Conservation (phyloP, 2,797 vertebrate genomes). For the Toxotes lorentzi region DNA sequence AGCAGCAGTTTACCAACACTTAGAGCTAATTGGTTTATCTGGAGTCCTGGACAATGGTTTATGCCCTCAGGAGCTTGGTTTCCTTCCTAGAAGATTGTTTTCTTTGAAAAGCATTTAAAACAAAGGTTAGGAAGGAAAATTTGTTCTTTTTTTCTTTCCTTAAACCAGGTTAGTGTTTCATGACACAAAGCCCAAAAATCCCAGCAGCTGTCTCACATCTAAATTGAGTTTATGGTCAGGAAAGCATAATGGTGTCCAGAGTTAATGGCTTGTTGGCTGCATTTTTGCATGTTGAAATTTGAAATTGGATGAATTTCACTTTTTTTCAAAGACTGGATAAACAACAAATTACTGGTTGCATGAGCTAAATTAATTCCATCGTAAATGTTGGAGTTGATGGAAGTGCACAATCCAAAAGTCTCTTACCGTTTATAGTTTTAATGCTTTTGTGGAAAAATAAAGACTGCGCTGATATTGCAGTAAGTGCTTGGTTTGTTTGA, state of each 20-base stretch:
- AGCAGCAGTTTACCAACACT: constrained; percentile 43
- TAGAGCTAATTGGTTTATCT: constrained; percentile 62
- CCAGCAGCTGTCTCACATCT: neutral
- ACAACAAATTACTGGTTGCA: neutral
- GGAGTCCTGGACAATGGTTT: constrained; percentile 30
- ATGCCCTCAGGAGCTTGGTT: constrained; percentile 16
- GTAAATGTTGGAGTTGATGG: neutral
- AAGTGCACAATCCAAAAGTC: neutral
- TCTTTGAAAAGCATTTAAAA: constrained; percentile 39
- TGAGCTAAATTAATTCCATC: neutral
- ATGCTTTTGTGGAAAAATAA: too few relatives aligned
- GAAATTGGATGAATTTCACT: neutral
- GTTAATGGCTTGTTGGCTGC: neutral
- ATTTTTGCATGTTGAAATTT: neutral
- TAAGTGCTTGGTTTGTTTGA: too few relatives aligned
- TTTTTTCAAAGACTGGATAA: neutral
- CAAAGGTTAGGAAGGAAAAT: constrained; percentile 21
- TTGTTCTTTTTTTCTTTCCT: neutral
- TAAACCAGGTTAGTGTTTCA: constrained; percentile 19
- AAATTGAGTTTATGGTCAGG: constrained; percentile 2
- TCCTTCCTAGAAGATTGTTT: constrained; percentile 39
- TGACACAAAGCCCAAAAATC: neutral
- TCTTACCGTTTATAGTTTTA: too few relatives aligned
- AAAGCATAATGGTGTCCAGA: neutral
- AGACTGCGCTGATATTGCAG: too few relatives aligned